These are phyloP conservation scores for Australoheros facetus DNA, from an alignment of 2,797 vertebrate genomes.

Conservation along the genomic window DNA sequence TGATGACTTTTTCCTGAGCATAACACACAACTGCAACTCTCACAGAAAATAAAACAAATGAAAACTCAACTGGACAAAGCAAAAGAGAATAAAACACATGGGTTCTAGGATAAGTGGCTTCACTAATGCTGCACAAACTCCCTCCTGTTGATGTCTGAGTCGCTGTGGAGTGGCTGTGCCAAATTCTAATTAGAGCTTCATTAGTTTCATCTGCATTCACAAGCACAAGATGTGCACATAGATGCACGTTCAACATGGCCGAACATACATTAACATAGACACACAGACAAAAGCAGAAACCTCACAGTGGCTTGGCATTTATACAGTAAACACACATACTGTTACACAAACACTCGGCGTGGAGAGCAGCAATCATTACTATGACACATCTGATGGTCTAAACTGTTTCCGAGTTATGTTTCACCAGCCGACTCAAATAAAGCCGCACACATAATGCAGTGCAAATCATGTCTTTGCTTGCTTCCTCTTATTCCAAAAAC, in stretches of 20 bases:
- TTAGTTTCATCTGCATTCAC: slow-evolving; percentile 32
- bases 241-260: slow-evolving; percentile 10
- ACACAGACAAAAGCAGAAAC: background rate
- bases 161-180: slow-evolving; percentile 24
- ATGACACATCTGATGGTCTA: slow-evolving; percentile 39
- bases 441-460: slow-evolving; percentile 49
- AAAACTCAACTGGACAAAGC: background rate
- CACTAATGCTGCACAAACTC: slow-evolving; percentile 29
- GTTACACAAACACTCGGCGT: slow-evolving; percentile 25
- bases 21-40: background rate
- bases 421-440: slow-evolving; percentile 56
- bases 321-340: slow-evolving; percentile 32
- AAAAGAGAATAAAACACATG: slow-evolving; percentile 9
- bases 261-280: slow-evolving; percentile 20
- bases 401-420: slow-evolving; percentile 44
- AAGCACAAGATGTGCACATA: slow-evolving; percentile 28
- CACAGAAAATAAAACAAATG: background rate
- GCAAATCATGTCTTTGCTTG: slow-evolving; percentile 67
- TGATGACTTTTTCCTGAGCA: background rate
- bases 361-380: slow-evolving; percentile 51
- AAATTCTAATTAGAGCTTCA: slow-evolving; percentile 51
- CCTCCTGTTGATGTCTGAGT: slow-evolving; percentile 20
- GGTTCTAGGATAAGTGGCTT: slow-evolving; percentile 12
- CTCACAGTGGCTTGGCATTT: slow-evolving; percentile 32
- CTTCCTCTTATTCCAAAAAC: slow-evolving; percentile 64